Base-by-base conservation (phyloP, 1,140 invertebrate species). In the Caenorhabditis brenneri region DNA sequence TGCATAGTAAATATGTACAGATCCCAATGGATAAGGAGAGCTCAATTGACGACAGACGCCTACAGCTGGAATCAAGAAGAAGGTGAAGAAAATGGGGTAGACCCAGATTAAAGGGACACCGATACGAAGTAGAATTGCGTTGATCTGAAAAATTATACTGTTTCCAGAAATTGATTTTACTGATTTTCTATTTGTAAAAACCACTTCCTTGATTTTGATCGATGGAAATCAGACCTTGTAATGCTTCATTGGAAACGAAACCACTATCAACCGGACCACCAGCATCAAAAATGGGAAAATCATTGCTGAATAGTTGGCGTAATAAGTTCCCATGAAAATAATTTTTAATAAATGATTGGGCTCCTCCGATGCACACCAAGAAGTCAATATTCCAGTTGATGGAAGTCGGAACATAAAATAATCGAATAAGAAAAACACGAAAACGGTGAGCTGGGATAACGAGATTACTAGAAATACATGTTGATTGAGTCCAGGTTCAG, bases 51-150 rank as follows among this genome's bases (percentile, higher is more conserved):
- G 33, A 24, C 65, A 74, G 12, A 74, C 65, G 9, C 65, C 65
- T 10, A 74, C 65, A 46, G 65, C 65, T 12, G 65, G 65, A 74
- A 74, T 42, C 0, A 74, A n/a, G 36, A 74, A 74, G 33, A 74
- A 74, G 24, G 22, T 74, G 36, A 74, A 74, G 1, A 5, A 74
- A 7, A 74, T 4, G 0, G 65, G 65, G 24, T 74, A 74, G 1
- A 74, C 10, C 65, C 33, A 42, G 19, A 22, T 74, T n/a, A 74
- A 15, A 39, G 65, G 65, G 5, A 74, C 36, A 10, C 33, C n/a
- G 36, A 74, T 31, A 9, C 36, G 27, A 1, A 74, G 10, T 6
- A 74, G n/a, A 74, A 74, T 46, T 74, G n/a, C n/a, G n/a, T n/a
- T n/a, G n/a, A n/a, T n/a, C n/a, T n/a, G n/a, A n/a, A n/a, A n/a